Percentiles rank a stretch among this genome's conserved stretches.
Conservation (phyloP, 2,113 vertebrate species). For the Lontra canadensis region DNA sequence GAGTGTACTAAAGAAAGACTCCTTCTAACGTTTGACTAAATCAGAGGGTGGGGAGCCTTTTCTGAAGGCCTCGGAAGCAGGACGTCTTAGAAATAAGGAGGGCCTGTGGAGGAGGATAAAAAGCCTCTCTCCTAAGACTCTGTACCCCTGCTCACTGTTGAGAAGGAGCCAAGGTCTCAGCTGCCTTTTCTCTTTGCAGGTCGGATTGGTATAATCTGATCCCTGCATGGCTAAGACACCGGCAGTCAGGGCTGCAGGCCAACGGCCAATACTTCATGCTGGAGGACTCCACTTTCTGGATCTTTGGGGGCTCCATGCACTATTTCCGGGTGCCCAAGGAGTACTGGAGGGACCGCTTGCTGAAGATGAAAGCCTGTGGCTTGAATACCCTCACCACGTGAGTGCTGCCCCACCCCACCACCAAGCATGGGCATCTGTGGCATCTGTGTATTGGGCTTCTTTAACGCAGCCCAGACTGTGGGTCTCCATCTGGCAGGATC, state of each 20-base stretch:
- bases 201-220: conserved; percentile 75
- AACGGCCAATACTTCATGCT: conserved; percentile 88
- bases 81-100: neutral
- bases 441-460: neutral
- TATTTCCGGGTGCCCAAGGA: conserved; percentile 94
- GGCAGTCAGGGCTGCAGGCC: conserved; percentile 85
- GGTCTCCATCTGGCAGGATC: neutral
- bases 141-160: neutral
- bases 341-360: conserved; percentile 94
- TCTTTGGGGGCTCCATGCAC: conserved; percentile 93
- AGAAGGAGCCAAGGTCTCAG: neutral
- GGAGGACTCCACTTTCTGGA: conserved; percentile 86
- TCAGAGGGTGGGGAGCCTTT: neutral
- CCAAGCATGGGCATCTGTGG: too few relatives aligned
- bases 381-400: conserved; percentile 96
- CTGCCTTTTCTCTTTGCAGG: conserved; percentile 65
- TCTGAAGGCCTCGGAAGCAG: neutral
- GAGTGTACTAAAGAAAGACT: neutral
- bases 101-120: neutral
- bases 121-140: neutral
- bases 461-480: neutral
- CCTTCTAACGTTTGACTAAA: neutral
- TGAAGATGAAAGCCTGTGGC: conserved; percentile 95
- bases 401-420: conserved; percentile 36
- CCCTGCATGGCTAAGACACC: conserved; percentile 68